These are phyloP conservation scores for Aporophyla lueneburgensis DNA, from an alignment of 2,888 invertebrate genomes.

Conservation along the genomic window DNA sequence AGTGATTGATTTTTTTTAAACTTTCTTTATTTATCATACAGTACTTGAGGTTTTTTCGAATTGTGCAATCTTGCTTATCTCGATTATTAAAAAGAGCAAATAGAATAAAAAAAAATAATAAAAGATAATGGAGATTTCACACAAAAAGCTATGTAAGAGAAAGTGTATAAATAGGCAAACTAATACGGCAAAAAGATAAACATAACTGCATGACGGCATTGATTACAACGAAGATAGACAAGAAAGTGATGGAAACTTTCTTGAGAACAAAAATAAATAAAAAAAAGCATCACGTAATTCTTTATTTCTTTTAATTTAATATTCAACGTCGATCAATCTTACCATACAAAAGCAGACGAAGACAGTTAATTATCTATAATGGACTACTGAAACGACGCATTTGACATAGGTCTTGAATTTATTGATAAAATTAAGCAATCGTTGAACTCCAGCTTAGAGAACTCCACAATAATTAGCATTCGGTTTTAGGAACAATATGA, in stretches of 20 bases:
- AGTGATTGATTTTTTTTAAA: background rate
- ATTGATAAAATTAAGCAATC: conserved; percentile 20
- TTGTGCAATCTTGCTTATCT: background rate
- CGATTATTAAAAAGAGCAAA: background rate
- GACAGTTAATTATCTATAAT: conserved; percentile 28
- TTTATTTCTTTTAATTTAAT: conserved; percentile 3
- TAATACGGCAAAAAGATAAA: conserved; percentile 48
- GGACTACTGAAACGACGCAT: background rate
- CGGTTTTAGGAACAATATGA: conserved; percentile 22
- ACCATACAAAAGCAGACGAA: conserved; percentile 4
- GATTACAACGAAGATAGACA: conserved; percentile 35
- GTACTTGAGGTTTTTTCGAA: background rate
- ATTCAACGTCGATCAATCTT: conserved; percentile 13
- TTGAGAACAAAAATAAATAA: conserved; percentile 35
- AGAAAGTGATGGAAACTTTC: conserved; percentile 63
- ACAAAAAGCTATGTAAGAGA: conserved; percentile 53
- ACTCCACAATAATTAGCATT: conserved; percentile 24
- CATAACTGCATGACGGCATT: conserved; percentile 39
- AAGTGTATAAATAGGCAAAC: conserved; percentile 54
- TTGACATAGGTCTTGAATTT: conserved; percentile 16
- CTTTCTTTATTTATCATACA: background rate
- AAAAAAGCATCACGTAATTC: conserved; percentile 12
- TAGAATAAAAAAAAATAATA: background rate
- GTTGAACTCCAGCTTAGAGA: conserved; percentile 22
- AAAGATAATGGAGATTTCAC: conserved; percentile 36